A percentile compares a stretch with the other conserved stretches of the same genome.
phyloP scores from a whole-genome alignment of 2,113 vertebrate species.

The zebrafish (Danio rerio) region GRCz12tu NC_133176.1:43515001-43515500 shows the following conservation, averaged over 20 bases:
- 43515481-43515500: too few species aligned
- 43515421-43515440: neutral
- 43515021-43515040: neutral
- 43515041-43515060: neutral
- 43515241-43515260: constrained; percentile 49
- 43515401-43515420: neutral
- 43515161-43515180: constrained; percentile 51
- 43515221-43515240: constrained; percentile 71
- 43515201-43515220: constrained; percentile 69
- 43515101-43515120: constrained; percentile 18
- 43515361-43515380: neutral
- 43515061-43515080: neutral
- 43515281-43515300: neutral
- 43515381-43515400: neutral
- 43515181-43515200: constrained; percentile 66
- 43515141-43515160: constrained; percentile 49
- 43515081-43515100: constrained; percentile 30
- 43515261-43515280: constrained; percentile 17
- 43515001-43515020: neutral
- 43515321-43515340: neutral
- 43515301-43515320: neutral
- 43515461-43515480: too few species aligned
- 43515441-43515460: too few species aligned
- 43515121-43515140: constrained; percentile 31
- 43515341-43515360: neutral